Evolutionary conservation across 2,797 vertebrate genomes (phyloP), one percentile per base, ranked within the genome.

Genomic region (Schizopygopsis malacanthus): DNA sequence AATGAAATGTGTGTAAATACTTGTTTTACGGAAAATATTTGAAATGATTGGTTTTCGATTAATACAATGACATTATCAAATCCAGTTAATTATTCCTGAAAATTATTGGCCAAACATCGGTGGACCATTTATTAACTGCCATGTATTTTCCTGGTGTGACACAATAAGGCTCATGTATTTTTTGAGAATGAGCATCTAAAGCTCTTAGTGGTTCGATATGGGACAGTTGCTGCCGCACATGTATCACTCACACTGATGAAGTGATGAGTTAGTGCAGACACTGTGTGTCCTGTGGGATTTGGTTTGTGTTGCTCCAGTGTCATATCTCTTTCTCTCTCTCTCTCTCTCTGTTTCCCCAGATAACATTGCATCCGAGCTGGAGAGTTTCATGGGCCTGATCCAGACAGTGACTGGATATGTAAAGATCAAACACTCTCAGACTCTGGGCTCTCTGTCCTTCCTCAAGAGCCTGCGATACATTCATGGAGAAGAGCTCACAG

Each of bases 321-420:
- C 82, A 45, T 79, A 45, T 80, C 25, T 89, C 79, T 81, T 11
- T 78, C 54, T 78, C 15, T 89, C 33, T 76, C 25, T 87, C 37
- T 63, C 71, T 90, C 37, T 91, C 73, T 87, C 37, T 87, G 20
- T 90, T 79, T 91, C 85, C 88, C 52, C 89, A 99, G 98, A 97
- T 94, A 99, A 99, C 91, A 99, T 99, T 7, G 98, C 97, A 33
- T 97, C 97, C 2, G 98, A 99, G 92, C 95, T 99, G 96, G 98
- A 99, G 95, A 98, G 95, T 90, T 99, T 99, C 90, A 97, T 99
- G 97, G 98, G 98, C 10, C 92, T 98, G 93, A 99, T 99, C 63
- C 97, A 99, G 94, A 98, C 95, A 6, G 98, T 99, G 83, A 99
- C 96, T 0, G 98, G 98, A 78, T 98, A 97, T 0, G 97, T 99